Conservation (phyloP, 2,888 invertebrate species). For the Cephus nigrinus region DNA sequence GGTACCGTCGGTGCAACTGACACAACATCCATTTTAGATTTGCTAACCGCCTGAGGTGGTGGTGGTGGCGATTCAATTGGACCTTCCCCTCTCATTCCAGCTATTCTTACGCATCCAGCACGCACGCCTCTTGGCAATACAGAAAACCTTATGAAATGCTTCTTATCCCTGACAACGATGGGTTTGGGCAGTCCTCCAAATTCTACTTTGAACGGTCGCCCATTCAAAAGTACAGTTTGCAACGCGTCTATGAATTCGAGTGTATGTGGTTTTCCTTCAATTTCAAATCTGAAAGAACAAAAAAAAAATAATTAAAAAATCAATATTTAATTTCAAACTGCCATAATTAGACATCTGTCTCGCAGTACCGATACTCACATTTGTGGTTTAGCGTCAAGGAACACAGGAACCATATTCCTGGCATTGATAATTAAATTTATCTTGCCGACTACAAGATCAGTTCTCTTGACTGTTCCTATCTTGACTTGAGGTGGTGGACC, state of each 20-base stretch:
- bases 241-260: constrained; percentile 85
- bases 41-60: constrained; percentile 34
- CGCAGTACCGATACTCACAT: constrained; percentile 60
- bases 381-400: constrained; percentile 86
- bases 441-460: constrained; percentile 86
- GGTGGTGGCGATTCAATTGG: constrained; percentile 54
- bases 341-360: background rate
- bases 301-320: constrained; percentile 17
- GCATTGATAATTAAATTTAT: constrained; percentile 88
- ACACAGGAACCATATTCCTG: constrained; percentile 81
- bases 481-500: constrained; percentile 95
- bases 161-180: constrained; percentile 78
- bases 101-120: constrained; percentile 78
- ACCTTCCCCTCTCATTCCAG: constrained; percentile 77
- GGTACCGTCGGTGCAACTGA: constrained; percentile 19
- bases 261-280: constrained; percentile 79
- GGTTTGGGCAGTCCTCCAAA: constrained; percentile 88
- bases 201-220: constrained; percentile 80
- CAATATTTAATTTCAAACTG: background rate
- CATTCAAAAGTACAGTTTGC: constrained; percentile 82
- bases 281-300: constrained; percentile 69
- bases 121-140: constrained; percentile 79
- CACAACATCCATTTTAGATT: constrained; percentile 34
- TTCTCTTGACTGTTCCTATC: constrained; percentile 81
- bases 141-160: constrained; percentile 85